Evolutionary conservation across 2,888 invertebrate genomes (phyloP).

Genomic region (Cerastis leucographa): DNA sequence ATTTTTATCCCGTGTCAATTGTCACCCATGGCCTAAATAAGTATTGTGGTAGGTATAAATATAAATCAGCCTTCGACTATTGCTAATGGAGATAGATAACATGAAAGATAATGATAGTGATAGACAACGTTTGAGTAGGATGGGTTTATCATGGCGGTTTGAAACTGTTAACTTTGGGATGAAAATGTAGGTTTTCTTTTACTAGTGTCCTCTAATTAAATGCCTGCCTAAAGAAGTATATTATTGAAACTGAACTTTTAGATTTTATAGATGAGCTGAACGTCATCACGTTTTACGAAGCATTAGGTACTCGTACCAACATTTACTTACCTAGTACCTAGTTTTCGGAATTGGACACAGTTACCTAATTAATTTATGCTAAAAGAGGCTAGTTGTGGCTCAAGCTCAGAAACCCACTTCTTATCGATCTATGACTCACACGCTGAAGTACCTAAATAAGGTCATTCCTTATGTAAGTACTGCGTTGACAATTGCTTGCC

Average conservation of each 20-base stretch:
- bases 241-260: too few species aligned
- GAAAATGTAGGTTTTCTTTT: not conserved
- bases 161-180: not conserved
- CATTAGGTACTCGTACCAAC: too few species aligned
- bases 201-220: too few species aligned
- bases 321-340: not conserved
- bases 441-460: not conserved
- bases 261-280: too few species aligned
- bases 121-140: not conserved
- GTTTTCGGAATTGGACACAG: not conserved
- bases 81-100: slow-evolving; percentile 4
- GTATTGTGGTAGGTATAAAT: not conserved
- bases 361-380: not conserved
- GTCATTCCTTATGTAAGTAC: not conserved
- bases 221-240: too few species aligned
- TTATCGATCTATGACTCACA: slow-evolving; percentile 13
- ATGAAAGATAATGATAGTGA: not conserved
- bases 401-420: not conserved
- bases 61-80: slow-evolving; percentile 18
- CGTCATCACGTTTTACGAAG: too few species aligned
- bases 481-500: slow-evolving; percentile 32
- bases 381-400: not conserved
- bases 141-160: not conserved
- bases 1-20: slow-evolving; percentile 39
- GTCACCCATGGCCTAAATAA: slow-evolving; percentile 30